Evolutionary conservation across 2,797 vertebrate species (phyloP), one percentile per base, ranked within the genome.

Genomic region (Euthynnus affinis): DNA sequence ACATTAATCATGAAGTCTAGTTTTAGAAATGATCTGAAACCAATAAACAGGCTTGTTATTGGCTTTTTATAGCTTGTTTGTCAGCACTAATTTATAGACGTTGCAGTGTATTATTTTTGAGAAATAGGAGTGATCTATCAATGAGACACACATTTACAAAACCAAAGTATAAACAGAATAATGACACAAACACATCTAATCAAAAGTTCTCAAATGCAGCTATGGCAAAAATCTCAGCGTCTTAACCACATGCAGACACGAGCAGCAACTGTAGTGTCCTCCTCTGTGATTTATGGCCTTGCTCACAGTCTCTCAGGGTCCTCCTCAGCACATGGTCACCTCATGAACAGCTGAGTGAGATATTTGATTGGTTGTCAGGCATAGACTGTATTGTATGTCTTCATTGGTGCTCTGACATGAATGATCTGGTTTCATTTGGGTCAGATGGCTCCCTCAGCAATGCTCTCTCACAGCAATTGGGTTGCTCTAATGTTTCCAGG

Each of bases 341-440:
- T 87, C 78, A 29, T 71, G 82, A 91, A 93, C 94, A 95, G 93
- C 93, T 94, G 94, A 90, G 74, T 29, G 56, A 80, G 82, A 86
- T 71, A 87, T 90, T 81, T 92, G 91, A 94, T 87, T 91, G 87
- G 89, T 71, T 85, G 85, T 91, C 84, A 79, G 76, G 70, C 72
- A 40, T 62, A 57, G 84, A 79, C 61, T 75, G 68, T 78, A 84
- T 90, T 90, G 67, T 78, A 77, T 91, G 86, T 87, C 84, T 84
- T 87, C 83, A 91, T 88, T 92, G 89, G 87, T 58, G 70, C 65
- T 87, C 87, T 88, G 87, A 85, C 76, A 66, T 73, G 77, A 89
- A 80, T 74, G 80, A 89, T 92, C 91, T 68, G 37, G 89, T 93
- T 92, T 91, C 87, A 83, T 85, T 81, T 69, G 68, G 73, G 79